Evolutionary conservation across 2,797 vertebrate species (phyloP).

Genomic region (Tangara arthus): DNA sequence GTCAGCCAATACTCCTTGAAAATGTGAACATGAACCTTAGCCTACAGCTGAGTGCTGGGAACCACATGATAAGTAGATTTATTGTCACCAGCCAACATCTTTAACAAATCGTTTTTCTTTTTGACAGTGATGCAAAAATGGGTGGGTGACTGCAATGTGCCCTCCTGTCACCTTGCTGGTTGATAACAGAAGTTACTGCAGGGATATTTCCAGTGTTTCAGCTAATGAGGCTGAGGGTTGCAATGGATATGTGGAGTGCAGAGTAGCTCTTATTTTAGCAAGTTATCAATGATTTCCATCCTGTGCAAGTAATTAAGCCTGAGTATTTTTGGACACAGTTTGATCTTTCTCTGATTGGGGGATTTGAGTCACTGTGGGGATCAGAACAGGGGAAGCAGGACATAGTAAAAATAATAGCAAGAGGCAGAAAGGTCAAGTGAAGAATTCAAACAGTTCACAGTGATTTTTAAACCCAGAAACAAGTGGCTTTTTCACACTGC

Average conservation of each 20-base stretch:
- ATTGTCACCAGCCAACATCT: background rate
- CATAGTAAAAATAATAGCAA: background rate
- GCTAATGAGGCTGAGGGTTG: background rate
- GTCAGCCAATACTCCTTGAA: background rate
- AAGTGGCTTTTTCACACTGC: background rate
- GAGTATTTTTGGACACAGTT: slow-evolving; percentile 34
- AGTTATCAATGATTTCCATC: slow-evolving; percentile 29
- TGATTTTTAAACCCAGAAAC: background rate
- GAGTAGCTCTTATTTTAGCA: slow-evolving; percentile 13
- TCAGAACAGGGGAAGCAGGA: background rate
- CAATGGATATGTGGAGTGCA: background rate
- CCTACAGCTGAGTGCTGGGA: background rate
- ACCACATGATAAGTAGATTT: background rate
- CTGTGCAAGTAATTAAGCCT: slow-evolving; percentile 17
- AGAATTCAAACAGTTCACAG: background rate
- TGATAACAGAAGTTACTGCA: background rate
- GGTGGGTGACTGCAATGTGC: background rate
- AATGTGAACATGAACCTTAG: background rate
- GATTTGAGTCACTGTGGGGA: slow-evolving; percentile 1
- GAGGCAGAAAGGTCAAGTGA: background rate
- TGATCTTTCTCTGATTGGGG: background rate
- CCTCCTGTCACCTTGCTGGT: background rate
- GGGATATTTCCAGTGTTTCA: background rate
- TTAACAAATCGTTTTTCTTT: background rate
- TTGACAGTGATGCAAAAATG: background rate